These are phyloP conservation scores for Mugil cephalus DNA, from an alignment of 2,113 vertebrate species.

Conservation along the genomic window DNA sequence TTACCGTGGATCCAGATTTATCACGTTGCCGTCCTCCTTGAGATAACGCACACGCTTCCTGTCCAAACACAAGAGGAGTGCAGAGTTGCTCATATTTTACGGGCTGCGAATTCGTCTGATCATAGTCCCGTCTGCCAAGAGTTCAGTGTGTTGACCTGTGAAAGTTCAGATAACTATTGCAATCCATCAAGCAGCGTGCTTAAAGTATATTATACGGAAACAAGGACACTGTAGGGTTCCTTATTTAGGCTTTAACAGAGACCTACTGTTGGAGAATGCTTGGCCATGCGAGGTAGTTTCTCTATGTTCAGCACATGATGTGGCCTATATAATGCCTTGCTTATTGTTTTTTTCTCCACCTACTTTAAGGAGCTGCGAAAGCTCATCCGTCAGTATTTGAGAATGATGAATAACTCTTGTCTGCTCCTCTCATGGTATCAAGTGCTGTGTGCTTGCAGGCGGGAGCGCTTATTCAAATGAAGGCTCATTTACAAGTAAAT, in stretches of 20 bases:
- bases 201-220: not conserved
- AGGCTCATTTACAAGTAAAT: not conserved
- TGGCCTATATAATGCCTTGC: not conserved
- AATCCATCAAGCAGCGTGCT: conserved; percentile 27
- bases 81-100: conserved; percentile 13
- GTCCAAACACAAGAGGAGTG: conserved; percentile 29
- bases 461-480: conserved; percentile 2
- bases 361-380: conserved; percentile 15
- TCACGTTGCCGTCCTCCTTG: conserved; percentile 8
- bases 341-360: conserved; percentile 9
- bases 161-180: conserved; percentile 9
- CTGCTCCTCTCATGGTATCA: conserved; percentile 5
- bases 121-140: conserved; percentile 15
- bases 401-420: conserved; percentile 30
- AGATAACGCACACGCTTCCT: conserved; percentile 4
- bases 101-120: conserved; percentile 16
- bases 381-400: conserved; percentile 25
- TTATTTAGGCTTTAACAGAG: conserved; percentile 8
- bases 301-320: not conserved
- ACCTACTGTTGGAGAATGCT: conserved; percentile 16
- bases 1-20: conserved; percentile 17
- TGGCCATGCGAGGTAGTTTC: conserved; percentile 1
- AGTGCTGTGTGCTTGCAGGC: not conserved
- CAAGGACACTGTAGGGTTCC: not conserved
- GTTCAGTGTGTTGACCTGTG: conserved; percentile 22